phyloP scores from a whole-genome alignment of 2,113 vertebrate genomes.

The Kryptolebias marmoratus region DNA sequence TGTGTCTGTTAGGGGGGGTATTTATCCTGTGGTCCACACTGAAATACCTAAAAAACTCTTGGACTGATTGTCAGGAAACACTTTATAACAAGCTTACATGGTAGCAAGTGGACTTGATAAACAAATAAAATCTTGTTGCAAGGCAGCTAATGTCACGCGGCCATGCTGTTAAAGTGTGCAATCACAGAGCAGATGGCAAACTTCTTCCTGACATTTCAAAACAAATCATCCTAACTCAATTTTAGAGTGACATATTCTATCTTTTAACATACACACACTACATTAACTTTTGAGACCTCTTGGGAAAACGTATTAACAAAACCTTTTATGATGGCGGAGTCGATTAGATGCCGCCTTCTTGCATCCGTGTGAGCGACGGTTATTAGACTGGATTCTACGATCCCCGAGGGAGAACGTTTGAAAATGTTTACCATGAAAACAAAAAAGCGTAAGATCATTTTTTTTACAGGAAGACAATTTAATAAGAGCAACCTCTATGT shows the following conservation, averaged over 20 bases:
- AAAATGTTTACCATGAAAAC: constrained; percentile 7
- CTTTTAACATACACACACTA: constrained; percentile 19
- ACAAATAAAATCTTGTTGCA: neutral
- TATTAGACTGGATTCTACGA: neutral
- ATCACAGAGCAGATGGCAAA: neutral
- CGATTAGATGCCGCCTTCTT: constrained; percentile 11
- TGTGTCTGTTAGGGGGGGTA: too few relatives aligned
- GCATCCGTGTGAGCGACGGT: neutral
- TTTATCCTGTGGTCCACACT: too few relatives aligned
- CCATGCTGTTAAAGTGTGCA: too few relatives aligned
- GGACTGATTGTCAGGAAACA: too few relatives aligned
- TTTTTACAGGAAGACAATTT: constrained; percentile 15
- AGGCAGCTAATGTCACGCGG: neutral
- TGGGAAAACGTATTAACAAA: constrained; percentile 4
- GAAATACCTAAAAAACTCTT: too few relatives aligned
- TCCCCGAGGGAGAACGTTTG: neutral
- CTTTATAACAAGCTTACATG: too few relatives aligned
- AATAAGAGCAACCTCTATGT: constrained; percentile 31
- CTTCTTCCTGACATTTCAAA: constrained; percentile 2
- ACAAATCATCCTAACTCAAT: neutral
- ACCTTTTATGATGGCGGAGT: neutral
- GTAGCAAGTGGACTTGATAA: neutral
- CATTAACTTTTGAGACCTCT: constrained; percentile 14
- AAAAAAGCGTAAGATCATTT: neutral
- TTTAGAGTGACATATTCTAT: constrained; percentile 10